Conservation (phyloP, 2,888 invertebrate species). For the Bimastos eiseni region DNA sequence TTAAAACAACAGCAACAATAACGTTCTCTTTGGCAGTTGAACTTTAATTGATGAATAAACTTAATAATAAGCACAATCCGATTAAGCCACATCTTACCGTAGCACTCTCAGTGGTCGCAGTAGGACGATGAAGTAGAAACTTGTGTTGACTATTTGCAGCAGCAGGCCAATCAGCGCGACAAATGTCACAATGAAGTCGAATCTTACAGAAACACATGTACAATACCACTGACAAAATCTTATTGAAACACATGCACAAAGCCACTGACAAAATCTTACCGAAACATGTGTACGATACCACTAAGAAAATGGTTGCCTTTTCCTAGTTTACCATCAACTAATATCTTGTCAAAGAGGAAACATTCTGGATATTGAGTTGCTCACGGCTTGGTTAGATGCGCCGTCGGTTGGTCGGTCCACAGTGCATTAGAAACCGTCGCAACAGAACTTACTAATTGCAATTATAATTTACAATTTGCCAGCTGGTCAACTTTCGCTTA, state of each 20-base stretch:
- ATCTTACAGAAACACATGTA: constrained; percentile 48
- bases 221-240: constrained; percentile 44
- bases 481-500: background rate
- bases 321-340: no score
- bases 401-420: no score
- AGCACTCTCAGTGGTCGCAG: constrained; percentile 58
- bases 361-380: no score
- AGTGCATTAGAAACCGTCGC: no score
- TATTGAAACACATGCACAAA: constrained; percentile 23
- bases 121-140: constrained; percentile 73
- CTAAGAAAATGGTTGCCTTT: no score
- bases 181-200: constrained; percentile 64
- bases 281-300: no score
- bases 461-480: no score
- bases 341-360: background rate
- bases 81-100: constrained; percentile 50
- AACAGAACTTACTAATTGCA: no score
- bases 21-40: background rate
- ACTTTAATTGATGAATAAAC: background rate
- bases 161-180: constrained; percentile 69
- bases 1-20: background rate
- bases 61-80: background rate
- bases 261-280: background rate
- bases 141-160: constrained; percentile 70
- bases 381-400: no score